These are phyloP conservation scores for Enteromius viviparus DNA, from an alignment of 2,797 vertebrate species.

Conservation along the genomic window DNA sequence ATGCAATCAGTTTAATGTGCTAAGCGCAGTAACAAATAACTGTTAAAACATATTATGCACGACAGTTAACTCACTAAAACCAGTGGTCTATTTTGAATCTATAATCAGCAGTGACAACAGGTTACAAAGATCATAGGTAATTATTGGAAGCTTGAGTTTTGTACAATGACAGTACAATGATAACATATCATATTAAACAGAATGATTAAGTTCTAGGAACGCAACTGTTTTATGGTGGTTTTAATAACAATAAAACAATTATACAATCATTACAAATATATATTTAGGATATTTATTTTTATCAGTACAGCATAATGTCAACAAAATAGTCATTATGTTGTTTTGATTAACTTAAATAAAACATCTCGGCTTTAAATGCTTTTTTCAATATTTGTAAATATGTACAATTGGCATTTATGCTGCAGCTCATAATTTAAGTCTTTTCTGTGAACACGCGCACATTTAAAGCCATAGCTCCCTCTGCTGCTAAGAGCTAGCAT, in stretches of 20 bases:
- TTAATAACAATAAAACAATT: neutral
- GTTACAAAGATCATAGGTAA: slow-evolving; percentile 29
- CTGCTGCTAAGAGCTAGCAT: neutral
- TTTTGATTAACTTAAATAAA: too few species aligned
- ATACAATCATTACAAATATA: neutral
- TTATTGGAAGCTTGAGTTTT: slow-evolving; percentile 13
- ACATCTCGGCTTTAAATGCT: neutral
- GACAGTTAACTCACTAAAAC: neutral
- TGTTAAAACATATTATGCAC: neutral
- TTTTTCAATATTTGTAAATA: neutral
- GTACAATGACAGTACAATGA: slow-evolving; percentile 10
- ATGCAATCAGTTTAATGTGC: neutral
- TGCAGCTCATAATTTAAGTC: neutral
- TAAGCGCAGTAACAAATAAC: neutral
- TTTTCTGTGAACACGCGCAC: neutral
- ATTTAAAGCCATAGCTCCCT: slow-evolving; percentile 14
- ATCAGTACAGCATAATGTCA: too few species aligned
- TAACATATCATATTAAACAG: slow-evolving; percentile 24
- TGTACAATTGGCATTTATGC: neutral
- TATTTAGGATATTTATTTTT: too few species aligned
- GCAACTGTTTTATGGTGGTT: neutral
- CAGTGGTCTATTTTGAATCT: neutral
- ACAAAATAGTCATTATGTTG: too few species aligned
- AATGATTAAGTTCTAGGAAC: neutral
- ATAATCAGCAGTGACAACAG: neutral